These are phyloP conservation scores for Perca schrenkii DNA, from an alignment of 2,113 vertebrate genomes.

Conservation along the genomic window DNA sequence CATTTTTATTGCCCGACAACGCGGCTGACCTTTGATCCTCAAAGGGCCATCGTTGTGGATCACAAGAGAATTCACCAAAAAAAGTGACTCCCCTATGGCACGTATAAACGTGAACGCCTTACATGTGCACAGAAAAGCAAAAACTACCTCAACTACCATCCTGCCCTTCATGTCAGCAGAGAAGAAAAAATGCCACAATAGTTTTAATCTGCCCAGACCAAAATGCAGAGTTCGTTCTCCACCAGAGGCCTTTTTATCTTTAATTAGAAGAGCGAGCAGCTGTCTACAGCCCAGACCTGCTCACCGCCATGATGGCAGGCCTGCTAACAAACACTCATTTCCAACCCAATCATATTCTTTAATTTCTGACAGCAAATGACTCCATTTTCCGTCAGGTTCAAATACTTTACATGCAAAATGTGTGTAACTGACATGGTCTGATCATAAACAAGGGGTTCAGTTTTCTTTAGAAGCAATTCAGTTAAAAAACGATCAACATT, in stretches of 20 bases:
- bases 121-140: constrained; percentile 9
- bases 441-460: not conserved
- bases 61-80: constrained; percentile 25
- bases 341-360: constrained; percentile 36
- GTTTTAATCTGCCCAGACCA: constrained; percentile 60
- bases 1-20: constrained; percentile 75
- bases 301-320: constrained; percentile 41
- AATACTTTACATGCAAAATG: not conserved
- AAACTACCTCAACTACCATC: constrained; percentile 20
- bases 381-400: constrained; percentile 34
- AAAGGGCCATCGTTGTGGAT: constrained; percentile 50
- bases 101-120: constrained; percentile 31
- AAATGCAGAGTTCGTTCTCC: constrained; percentile 72
- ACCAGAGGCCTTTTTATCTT: constrained; percentile 73
- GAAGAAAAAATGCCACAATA: constrained; percentile 58
- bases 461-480: not conserved
- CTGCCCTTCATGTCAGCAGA: constrained; percentile 49
- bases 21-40: constrained; percentile 79
- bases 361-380: constrained; percentile 28
- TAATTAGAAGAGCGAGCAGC: constrained; percentile 80
- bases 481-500: not conserved
- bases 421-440: not conserved
- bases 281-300: constrained; percentile 73
- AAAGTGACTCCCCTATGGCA: constrained; percentile 3
- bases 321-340: constrained; percentile 41